Evolutionary conservation across 1,140 invertebrate species (phyloP), one percentile per base, ranked within the genome.

Genomic region (Andricus grossulariae): DNA sequence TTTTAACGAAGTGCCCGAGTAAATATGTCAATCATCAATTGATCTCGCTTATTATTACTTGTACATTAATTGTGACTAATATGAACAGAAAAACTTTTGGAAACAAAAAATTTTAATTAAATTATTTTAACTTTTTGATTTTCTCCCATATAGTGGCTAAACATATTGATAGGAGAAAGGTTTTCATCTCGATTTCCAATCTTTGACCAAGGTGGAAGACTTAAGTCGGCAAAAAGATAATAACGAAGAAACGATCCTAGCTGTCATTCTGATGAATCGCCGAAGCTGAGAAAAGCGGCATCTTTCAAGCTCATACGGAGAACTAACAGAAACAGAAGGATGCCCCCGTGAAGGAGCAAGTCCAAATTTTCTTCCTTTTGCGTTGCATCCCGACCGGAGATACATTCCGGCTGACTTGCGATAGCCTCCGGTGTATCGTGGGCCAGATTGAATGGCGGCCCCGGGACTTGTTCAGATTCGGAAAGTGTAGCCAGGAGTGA

Each of bases 401-500:
- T 88, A 84, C 86, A 91, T 90, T 89, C 85, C 88, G 84, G 86
- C 84, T 85, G 89, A 90, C 84, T 90, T 89, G 87, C 83, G 57
- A 78, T 82, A 82, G 84, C 80, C 87, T 84, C 73, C 79, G 82
- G 82, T 54, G 70, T 89, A 90, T 90, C 89, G 86, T 79, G 81
- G 85, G 80, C 85, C 82, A 85, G 88, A 90, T 90, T 88, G 85
- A 87, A 88, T 87, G 82, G 85, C 87, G 79, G 82, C 71, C 16
- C 54, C 70, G 66, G 71, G 75, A 80, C 71, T 72, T 54, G 71
- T 74, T 73, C 55, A 45, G 10, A 77, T 79, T 77, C 55, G 50
- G 74, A 84, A 83, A 85, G 88, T 88, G 83, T 88, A 90, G 84
- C 86, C 88, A 88, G 89, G 89, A 88, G 85, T 91, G 85, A 91